Percentiles rank a stretch among this genome's conserved stretches.
Evolutionary conservation across 2,888 invertebrate genomes (phyloP).

Genomic region (Tetheella fluctuosa): DNA sequence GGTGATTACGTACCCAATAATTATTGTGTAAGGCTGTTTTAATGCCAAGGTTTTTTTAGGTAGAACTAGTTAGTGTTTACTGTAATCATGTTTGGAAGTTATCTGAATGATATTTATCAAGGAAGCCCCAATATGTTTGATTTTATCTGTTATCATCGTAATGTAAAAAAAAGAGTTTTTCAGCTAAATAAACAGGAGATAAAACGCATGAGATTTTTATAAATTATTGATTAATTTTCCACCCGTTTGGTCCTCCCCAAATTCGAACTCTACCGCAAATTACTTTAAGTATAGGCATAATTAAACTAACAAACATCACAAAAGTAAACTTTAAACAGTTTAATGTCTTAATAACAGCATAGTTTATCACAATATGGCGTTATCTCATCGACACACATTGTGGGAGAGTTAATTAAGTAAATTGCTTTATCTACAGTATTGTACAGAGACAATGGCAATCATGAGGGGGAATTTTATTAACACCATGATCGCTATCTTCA

Average conservation of each 20-base stretch:
- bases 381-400: slow-evolving; percentile 39
- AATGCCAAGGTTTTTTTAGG: slow-evolving; percentile 35
- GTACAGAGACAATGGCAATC: slow-evolving; percentile 69
- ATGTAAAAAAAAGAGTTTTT: too few relatives aligned
- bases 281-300: not conserved
- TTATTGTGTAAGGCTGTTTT: slow-evolving; percentile 33
- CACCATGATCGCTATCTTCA: slow-evolving; percentile 60
- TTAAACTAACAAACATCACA: slow-evolving; percentile 11
- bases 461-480: slow-evolving; percentile 73
- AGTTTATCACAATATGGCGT: slow-evolving; percentile 66
- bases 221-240: too few relatives aligned
- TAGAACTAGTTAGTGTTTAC: not conserved
- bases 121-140: not conserved
- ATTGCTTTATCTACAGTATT: slow-evolving; percentile 75
- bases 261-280: not conserved
- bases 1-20: slow-evolving; percentile 37
- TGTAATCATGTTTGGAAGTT: not conserved
- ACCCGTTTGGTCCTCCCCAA: not conserved
- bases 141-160: too few relatives aligned
- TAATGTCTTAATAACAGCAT: slow-evolving; percentile 66
- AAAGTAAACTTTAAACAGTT: slow-evolving; percentile 35
- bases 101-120: slow-evolving; percentile 11
- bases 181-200: too few relatives aligned
- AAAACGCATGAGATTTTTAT: too few relatives aligned
- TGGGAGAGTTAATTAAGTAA: slow-evolving; percentile 81